These are phyloP conservation scores for Dilophus febrilis DNA, from an alignment of 2,888 invertebrate genomes.

Conservation along the genomic window DNA sequence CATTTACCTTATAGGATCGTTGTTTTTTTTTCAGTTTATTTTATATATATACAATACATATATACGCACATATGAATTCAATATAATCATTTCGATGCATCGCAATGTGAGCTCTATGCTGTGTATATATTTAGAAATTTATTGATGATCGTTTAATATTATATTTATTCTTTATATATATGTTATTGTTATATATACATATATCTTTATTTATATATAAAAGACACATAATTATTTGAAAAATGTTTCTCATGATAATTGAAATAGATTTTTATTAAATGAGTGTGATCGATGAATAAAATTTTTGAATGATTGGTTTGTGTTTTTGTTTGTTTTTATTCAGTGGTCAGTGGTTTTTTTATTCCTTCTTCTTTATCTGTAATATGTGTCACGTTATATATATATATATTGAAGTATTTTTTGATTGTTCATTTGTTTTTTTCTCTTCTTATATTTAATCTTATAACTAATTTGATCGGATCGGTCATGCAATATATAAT, in stretches of 20 bases:
- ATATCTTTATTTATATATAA: too few relatives aligned
- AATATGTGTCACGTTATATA: too few relatives aligned
- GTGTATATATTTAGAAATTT: too few relatives aligned
- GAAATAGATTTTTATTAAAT: constrained; percentile 2
- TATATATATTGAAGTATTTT: background rate
- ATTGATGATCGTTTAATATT: too few relatives aligned
- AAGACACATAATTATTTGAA: background rate
- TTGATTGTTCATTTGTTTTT: background rate
- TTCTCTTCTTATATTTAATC: background rate
- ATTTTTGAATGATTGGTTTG: background rate
- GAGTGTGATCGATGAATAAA: constrained; percentile 1
- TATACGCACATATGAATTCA: background rate
- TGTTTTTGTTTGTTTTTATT: too few relatives aligned
- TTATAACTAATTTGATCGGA: background rate
- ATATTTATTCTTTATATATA: too few relatives aligned
- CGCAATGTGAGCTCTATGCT: background rate
- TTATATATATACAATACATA: background rate
- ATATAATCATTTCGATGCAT: background rate
- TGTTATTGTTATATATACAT: too few relatives aligned
- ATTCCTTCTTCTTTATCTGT: too few relatives aligned
- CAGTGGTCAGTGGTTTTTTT: too few relatives aligned
- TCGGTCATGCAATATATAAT: background rate
- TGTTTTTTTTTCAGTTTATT: background rate
- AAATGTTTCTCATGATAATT: constrained; percentile 3
- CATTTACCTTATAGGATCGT: background rate